Evolutionary conservation across 2,797 vertebrate species (phyloP).

Genomic region (Pempheris klunzingeri): DNA sequence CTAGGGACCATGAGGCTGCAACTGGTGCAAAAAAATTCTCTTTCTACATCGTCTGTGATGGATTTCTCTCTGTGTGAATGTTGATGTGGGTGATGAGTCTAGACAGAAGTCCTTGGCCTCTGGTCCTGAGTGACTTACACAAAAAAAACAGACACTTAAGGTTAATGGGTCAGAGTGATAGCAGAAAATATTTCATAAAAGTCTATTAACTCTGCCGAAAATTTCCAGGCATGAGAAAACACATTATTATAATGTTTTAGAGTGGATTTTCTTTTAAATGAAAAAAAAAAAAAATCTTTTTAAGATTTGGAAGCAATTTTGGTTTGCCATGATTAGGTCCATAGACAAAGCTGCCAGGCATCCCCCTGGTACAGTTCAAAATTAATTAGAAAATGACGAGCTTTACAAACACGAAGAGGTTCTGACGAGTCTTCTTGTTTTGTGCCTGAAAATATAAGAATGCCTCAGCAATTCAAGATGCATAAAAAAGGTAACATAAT

Average conservation of each 20-base stretch:
- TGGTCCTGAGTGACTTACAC: slow-evolving; percentile 5
- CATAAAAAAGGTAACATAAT: slow-evolving; percentile 7
- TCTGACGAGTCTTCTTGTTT: slow-evolving; percentile 1
- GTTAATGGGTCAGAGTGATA: slow-evolving; percentile 14
- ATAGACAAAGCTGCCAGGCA: slow-evolving; percentile 6
- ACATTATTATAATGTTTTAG: background rate
- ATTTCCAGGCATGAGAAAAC: background rate
- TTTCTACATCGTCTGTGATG: slow-evolving; percentile 1
- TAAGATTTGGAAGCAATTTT: slow-evolving; percentile 27
- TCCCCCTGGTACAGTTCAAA: slow-evolving; percentile 23
- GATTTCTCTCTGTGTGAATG: slow-evolving; percentile 20
- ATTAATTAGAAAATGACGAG: slow-evolving; percentile 54
- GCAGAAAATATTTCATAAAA: slow-evolving; percentile 11
- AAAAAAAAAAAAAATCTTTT: background rate
- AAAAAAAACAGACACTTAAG: background rate
- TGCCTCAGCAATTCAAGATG: background rate
- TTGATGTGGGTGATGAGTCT: slow-evolving; percentile 14
- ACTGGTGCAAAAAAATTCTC: background rate
- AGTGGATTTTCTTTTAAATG: slow-evolving; percentile 15
- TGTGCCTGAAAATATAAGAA: background rate
- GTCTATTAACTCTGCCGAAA: background rate
- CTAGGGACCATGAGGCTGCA: background rate
- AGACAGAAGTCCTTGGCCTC: background rate
- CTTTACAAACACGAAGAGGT: slow-evolving; percentile 5
- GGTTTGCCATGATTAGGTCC: slow-evolving; percentile 1